Evolutionary conservation across 2,888 invertebrate genomes (phyloP).

Genomic region (Hyalella azteca): DNA sequence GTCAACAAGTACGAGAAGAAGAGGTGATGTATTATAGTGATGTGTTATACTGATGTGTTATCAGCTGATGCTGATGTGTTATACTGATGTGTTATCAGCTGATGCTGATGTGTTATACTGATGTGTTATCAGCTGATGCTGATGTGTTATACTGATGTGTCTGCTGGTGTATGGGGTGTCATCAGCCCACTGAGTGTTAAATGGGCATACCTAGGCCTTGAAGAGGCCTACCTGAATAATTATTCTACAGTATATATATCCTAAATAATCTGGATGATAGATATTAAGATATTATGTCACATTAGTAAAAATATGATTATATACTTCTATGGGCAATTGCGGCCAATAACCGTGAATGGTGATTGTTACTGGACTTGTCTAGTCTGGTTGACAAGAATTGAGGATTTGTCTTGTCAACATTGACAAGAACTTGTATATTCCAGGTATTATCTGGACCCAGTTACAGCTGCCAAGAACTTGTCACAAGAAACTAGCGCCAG

Average conservation of each 20-base stretch:
- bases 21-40: conserved; percentile 67
- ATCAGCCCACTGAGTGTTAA: not conserved
- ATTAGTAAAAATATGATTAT: too few relatives aligned
- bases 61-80: not conserved
- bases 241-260: too few relatives aligned
- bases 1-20: conserved; percentile 93
- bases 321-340: too few relatives aligned
- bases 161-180: not conserved
- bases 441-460: conserved; percentile 6
- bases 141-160: not conserved
- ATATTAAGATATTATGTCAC: too few relatives aligned
- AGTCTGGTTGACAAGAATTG: too few relatives aligned
- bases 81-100: not conserved
- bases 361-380: too few relatives aligned
- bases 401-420: not conserved
- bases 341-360: too few relatives aligned
- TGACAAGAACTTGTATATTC: not conserved
- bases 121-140: not conserved
- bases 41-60: not conserved
- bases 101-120: not conserved
- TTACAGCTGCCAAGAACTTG: not conserved
- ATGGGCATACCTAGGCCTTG: too few relatives aligned
- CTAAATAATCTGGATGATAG: too few relatives aligned
- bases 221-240: too few relatives aligned
- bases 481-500: not conserved